Evolutionary conservation across 1,140 invertebrate genomes (phyloP).

Genomic region (Ganaspis sp.): DNA sequence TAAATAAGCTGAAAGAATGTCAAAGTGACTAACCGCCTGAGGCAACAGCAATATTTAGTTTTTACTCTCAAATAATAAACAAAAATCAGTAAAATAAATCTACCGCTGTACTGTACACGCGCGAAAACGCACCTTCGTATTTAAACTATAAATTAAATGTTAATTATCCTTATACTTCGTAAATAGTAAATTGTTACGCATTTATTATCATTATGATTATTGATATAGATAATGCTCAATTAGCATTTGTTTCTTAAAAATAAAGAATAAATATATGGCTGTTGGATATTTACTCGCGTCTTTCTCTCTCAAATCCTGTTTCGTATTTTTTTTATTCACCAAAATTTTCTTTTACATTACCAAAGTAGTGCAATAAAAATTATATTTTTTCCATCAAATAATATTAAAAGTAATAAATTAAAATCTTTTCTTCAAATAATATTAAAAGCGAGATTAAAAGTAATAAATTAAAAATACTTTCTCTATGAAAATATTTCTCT

Average conservation of each 20-base stretch:
- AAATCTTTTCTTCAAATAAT: too few species aligned
- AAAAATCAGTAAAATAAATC: conserved; percentile 67
- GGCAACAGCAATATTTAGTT: conserved; percentile 75
- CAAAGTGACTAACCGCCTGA: conserved; percentile 64
- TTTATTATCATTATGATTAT: conserved; percentile 77
- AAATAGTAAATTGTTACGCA: conserved; percentile 76
- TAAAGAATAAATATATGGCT: conserved; percentile 78
- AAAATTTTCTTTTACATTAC: too few species aligned
- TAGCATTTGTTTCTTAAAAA: conserved; percentile 78
- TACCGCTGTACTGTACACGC: conserved; percentile 70
- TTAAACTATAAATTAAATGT: conserved; percentile 76
- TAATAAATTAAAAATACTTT: too few species aligned
- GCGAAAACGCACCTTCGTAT: conserved; percentile 72
- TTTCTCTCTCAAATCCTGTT: conserved; percentile 19
- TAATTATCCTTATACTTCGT: conserved; percentile 76
- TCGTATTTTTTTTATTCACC: not conserved
- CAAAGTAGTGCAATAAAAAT: too few species aligned
- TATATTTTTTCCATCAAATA: too few species aligned
- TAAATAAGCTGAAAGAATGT: conserved; percentile 66
- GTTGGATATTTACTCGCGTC: conserved; percentile 74
- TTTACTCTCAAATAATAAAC: conserved; percentile 65
- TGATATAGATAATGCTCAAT: conserved; percentile 77
- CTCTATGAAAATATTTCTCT: too few species aligned
- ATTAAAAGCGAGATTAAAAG: too few species aligned
- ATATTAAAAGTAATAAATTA: too few species aligned